Evolutionary conservation across 2,888 invertebrate species (phyloP), one percentile per base, ranked within the genome.

Genomic region (Drosophila barbarae): DNA sequence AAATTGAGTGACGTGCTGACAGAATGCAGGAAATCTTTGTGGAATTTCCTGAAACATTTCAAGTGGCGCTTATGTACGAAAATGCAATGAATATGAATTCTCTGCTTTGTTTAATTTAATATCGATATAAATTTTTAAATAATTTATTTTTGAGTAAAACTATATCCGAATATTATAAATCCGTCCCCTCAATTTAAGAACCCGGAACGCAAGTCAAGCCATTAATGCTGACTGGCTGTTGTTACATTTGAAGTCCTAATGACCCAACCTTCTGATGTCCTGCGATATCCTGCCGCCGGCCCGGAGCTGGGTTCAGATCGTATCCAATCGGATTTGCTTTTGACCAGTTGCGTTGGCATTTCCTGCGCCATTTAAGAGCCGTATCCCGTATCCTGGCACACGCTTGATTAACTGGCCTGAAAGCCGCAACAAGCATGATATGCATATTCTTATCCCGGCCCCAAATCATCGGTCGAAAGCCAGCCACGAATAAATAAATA

Each of bases 321-420:
- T 15, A 39, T 58, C 34, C 59, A 10, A 41, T 38, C 21, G 49
- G 47, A 51, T 61, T 50, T 60, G 51, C 50, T 51, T 60, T 60
- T 60, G 61, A 61, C 61, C 61, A 63, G 63, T 63, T 63, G 63
- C 50, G 39, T 57, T 35, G 57, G 66, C 72, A 69, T 61, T 65
- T 76, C 76, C 76, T 70, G 74, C 52, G 63, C 51, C 55, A 65
- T 73, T 73, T 64, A 78, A 73, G 73, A 69, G 75, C 66, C 57
- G 60, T 79, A 77, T 78, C 82, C 64, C 57, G 60, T 79, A 77
- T 78, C 82, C 82, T 71, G 75, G 59, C 55, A 56, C 55, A 69
- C 49, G 76, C 49, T 53, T 50, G 69, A 34, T 56, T 53, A 54
- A 59, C 57, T 51, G 59, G 47, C 53, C 67, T 67, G 51, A 73